Percentiles rank a stretch among this genome's conserved stretches.
These are phyloP conservation scores for Epinotia ramella DNA, from an alignment of 2,888 invertebrate species.

Conservation along the genomic window DNA sequence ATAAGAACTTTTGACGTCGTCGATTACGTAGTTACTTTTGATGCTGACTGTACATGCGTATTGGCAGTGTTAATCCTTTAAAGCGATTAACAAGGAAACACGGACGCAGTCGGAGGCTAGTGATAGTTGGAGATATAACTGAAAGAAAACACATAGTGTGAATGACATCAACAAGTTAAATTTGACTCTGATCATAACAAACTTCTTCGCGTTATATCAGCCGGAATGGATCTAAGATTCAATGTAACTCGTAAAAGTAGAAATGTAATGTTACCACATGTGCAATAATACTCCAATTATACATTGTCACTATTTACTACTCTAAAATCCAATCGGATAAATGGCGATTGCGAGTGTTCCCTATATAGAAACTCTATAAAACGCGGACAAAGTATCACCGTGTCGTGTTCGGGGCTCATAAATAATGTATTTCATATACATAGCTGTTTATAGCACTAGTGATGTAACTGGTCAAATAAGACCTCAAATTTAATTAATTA, in stretches of 20 bases:
- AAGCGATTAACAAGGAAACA: too few species aligned
- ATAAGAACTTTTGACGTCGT: too few species aligned
- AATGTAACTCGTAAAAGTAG: not conserved
- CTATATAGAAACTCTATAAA: conserved; percentile 25
- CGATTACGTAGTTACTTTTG: too few species aligned
- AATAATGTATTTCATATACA: conserved; percentile 39
- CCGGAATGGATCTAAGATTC: not conserved
- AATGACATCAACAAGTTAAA: too few species aligned
- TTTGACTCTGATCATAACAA: too few species aligned
- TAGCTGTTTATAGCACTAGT: conserved; percentile 12
- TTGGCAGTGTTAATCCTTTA: too few species aligned
- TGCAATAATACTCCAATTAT: not conserved
- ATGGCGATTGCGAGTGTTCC: conserved; percentile 16
- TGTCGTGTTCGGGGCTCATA: conserved; percentile 36
- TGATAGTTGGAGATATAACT: too few species aligned
- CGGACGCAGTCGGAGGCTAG: too few species aligned
- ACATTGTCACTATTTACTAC: conserved; percentile 23
- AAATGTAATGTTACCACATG: not conserved
- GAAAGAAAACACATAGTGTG: too few species aligned
- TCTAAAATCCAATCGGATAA: conserved; percentile 32
- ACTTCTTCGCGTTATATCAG: not conserved
- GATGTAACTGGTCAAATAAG: not conserved
- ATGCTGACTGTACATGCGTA: too few species aligned
- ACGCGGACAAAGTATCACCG: conserved; percentile 33
- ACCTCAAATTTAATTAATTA: not conserved